These are phyloP conservation scores for Sebastolobus alascanus DNA, from an alignment of 2,797 vertebrate species.

Conservation along the genomic window DNA sequence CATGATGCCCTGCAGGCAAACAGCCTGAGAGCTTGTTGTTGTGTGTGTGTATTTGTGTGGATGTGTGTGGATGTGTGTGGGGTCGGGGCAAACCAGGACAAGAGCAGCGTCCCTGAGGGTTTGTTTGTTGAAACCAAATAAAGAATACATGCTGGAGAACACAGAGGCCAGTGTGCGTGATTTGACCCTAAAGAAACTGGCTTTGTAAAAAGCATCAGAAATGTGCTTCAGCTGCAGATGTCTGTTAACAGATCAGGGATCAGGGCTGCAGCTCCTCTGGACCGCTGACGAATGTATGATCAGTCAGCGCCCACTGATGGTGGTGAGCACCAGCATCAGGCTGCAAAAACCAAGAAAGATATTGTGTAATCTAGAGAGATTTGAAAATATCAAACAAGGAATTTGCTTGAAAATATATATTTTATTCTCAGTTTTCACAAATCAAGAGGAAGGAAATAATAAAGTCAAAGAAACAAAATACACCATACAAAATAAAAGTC, in stretches of 20 bases:
- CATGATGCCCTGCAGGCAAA: neutral
- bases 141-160: constrained; percentile 31
- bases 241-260: constrained; percentile 28
- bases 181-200: constrained; percentile 24
- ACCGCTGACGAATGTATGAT: neutral
- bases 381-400: no score
- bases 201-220: constrained; percentile 26
- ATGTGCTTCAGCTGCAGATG: constrained; percentile 45
- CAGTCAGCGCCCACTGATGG: constrained; percentile 44
- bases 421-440: no score
- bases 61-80: neutral
- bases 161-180: constrained; percentile 29
- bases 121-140: constrained; percentile 42
- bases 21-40: neutral
- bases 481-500: no score
- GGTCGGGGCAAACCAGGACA: constrained; percentile 23
- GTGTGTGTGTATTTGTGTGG: neutral
- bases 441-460: no score
- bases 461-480: no score
- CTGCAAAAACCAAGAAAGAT: neutral
- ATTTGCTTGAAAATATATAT: no score
- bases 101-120: constrained; percentile 33
- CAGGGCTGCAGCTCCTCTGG: neutral
- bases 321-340: neutral
- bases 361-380: neutral